Evolutionary conservation across 2,888 invertebrate species (phyloP).

Genomic region (Aspidapion aeneum): DNA sequence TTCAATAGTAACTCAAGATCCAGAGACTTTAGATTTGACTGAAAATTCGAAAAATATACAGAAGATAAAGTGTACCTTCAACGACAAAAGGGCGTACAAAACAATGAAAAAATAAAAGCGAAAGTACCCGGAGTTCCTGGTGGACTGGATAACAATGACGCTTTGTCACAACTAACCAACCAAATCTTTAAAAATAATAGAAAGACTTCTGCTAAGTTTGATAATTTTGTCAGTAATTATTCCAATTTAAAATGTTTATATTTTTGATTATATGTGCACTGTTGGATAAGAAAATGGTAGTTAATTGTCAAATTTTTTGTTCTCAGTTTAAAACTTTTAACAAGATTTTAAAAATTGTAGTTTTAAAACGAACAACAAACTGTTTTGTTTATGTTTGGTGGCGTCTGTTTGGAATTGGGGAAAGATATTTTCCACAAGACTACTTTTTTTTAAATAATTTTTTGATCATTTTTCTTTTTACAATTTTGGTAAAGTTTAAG

Average conservation of each 20-base stretch:
- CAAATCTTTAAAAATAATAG: not conserved
- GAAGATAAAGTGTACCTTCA: constrained; percentile 60
- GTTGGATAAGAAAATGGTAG: too few species aligned
- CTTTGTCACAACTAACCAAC: not conserved
- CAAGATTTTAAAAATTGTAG: too few species aligned
- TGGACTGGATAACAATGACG: not conserved
- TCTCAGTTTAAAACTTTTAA: too few species aligned
- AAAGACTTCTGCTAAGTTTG: not conserved
- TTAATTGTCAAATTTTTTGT: too few species aligned
- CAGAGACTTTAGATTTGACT: constrained; percentile 55
- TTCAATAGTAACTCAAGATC: constrained; percentile 57
- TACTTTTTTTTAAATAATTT: too few species aligned
- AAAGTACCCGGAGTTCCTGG: not conserved
- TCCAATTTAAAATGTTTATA: not conserved
- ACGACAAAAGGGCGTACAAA: constrained; percentile 65
- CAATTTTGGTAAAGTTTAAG: too few species aligned
- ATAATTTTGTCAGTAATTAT: not conserved
- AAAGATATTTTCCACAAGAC: too few species aligned
- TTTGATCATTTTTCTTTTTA: too few species aligned
- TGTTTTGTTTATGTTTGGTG: too few species aligned
- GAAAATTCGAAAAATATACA: constrained; percentile 67
- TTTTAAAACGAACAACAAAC: too few species aligned
- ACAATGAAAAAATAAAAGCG: constrained; percentile 30
- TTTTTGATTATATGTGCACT: not conserved
- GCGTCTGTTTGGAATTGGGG: too few species aligned